Evolutionary conservation across 2,797 vertebrate species (phyloP), one percentile per base, ranked within the genome.

Genomic region (Helostoma temminkii): DNA sequence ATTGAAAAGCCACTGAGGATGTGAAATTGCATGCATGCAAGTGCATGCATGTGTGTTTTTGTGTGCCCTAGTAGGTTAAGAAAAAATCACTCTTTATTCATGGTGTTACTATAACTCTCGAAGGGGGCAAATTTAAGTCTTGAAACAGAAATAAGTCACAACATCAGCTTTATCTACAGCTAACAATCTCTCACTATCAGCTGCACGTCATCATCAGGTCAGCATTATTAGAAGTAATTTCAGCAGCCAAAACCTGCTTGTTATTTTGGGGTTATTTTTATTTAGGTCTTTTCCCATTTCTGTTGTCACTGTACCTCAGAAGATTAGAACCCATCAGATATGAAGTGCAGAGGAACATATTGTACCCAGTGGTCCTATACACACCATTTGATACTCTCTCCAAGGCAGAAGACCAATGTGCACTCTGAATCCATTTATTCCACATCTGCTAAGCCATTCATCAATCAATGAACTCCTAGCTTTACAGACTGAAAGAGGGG

Each of bases 391-490:
- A 85, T 76, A 71, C 68, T 59, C 62, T 47, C 12, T 36, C 45
- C 43, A 59, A 70, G 69, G 88, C 66, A 80, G 81, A 86, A 63
- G 73, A 78, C 72, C 62, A 62, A 66, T 82, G 63, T 79, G 80
- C 34, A 77, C 81, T 71, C 65, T 72, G 65, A 62, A 71, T 71
- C 71, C 71, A 81, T 90, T 87, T 83, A 82, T 89, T 92, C 80
- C 86, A 90, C 88, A 84, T 87, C 81, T 89, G 75, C 88, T 64
- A 39, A 82, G 81, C 76, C 87, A 91, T 90, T 92, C 87, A 89
- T 93, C 90, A 91, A 91, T 94, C 90, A 92, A 83, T 88, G 71
- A 85, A 82, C 60, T 77, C 48, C 68, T 54, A 58, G 67, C 85
- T 88, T 86, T 78, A 63, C 54, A 34, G 71, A 78, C 53, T 53